Evolutionary conservation across 2,797 vertebrate species (phyloP).

Genomic region (Onychomys arenicola): DNA sequence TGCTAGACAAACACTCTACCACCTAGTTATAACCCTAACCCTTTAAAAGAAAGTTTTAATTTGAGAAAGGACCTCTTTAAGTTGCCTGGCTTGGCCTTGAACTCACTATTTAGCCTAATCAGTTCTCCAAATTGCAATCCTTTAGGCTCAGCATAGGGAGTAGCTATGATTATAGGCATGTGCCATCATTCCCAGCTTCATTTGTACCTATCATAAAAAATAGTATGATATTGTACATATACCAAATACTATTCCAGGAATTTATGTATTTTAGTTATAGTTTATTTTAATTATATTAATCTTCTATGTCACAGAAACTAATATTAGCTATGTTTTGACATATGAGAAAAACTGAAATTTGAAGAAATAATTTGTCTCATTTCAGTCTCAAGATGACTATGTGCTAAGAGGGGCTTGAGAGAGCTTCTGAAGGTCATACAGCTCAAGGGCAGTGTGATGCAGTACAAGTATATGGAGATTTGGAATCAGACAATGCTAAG

Average conservation of each 20-base stretch:
- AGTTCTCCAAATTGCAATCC: not conserved
- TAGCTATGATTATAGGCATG: not conserved
- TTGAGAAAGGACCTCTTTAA: not conserved
- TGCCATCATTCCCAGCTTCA: not conserved
- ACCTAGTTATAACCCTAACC: not conserved
- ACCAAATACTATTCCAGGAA: not conserved
- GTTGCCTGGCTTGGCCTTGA: not conserved
- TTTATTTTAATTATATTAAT: not conserved
- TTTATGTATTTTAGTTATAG: conserved; percentile 16
- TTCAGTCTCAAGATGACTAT: conserved; percentile 21
- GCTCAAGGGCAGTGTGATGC: not conserved
- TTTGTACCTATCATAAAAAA: not conserved
- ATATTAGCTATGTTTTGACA: conserved; percentile 20
- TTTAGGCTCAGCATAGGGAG: not conserved
- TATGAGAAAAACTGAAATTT: conserved; percentile 10
- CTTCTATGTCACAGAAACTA: not conserved
- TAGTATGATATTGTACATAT: not conserved
- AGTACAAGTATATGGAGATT: not conserved
- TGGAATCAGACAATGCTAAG: not conserved
- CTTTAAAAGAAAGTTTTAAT: not conserved
- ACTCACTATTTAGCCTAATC: not conserved
- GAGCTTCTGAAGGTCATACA: not conserved
- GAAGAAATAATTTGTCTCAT: conserved; percentile 13
- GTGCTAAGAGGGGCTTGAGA: not conserved
- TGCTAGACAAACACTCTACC: not conserved